Evolutionary conservation across 2,797 vertebrate species (phyloP).

Genomic region (Danio jaintianensis): DNA sequence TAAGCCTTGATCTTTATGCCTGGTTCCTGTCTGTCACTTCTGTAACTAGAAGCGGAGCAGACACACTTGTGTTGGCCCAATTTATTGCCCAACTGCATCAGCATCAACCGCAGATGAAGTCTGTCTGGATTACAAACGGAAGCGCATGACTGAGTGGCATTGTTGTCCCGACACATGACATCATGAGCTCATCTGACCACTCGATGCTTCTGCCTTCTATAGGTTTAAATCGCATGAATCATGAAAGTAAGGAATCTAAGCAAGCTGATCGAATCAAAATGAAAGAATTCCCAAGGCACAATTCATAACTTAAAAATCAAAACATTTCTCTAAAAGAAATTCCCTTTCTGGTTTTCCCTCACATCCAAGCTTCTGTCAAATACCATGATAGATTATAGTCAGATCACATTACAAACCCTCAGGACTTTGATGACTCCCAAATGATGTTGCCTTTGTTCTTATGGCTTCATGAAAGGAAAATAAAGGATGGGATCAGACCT

Average conservation of each 20-base stretch:
- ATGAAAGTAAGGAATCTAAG: background rate
- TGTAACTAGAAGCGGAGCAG: slow-evolving; percentile 43
- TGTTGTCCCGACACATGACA: slow-evolving; percentile 50
- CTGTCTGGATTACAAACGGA: slow-evolving; percentile 49
- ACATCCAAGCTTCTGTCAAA: background rate
- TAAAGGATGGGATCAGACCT: slow-evolving; percentile 42
- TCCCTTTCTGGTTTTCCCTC: background rate
- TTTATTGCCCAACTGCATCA: slow-evolving; percentile 50
- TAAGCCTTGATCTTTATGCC: slow-evolving; percentile 43
- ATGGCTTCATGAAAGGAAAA: slow-evolving; percentile 43
- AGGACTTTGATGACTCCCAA: slow-evolving; percentile 26
- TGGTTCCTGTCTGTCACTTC: slow-evolving; percentile 48
- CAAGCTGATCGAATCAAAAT: background rate
- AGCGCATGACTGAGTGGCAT: slow-evolving; percentile 9
- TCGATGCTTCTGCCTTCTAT: background rate
- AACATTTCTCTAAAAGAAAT: slow-evolving; percentile 1
- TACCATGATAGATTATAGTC: slow-evolving; percentile 19
- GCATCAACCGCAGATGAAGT: slow-evolving; percentile 45
- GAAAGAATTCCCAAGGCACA: background rate
- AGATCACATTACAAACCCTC: background rate
- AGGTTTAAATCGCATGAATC: background rate
- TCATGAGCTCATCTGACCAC: slow-evolving; percentile 33
- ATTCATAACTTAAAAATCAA: slow-evolving; percentile 8
- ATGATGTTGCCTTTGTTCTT: slow-evolving; percentile 41
- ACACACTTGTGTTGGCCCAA: slow-evolving; percentile 26